phyloP scores from a whole-genome alignment of 2,113 vertebrate species.

The Ceyx cyanopectus region DNA sequence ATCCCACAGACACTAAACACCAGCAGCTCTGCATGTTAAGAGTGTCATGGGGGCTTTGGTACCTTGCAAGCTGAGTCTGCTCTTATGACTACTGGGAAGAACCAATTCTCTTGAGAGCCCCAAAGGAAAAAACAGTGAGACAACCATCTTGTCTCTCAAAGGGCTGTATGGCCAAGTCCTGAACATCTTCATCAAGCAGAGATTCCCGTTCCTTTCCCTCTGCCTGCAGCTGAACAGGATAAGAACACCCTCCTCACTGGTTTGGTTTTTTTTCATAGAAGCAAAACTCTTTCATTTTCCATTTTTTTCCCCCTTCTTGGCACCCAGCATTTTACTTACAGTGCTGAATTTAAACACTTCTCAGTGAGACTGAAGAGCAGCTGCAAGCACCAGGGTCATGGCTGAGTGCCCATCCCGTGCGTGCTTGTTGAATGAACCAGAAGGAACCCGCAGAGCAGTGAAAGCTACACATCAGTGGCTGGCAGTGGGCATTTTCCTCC shows the following conservation, averaged over 20 bases:
- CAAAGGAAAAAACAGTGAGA: background rate
- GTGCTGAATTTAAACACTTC: constrained; percentile 7
- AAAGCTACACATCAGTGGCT: background rate
- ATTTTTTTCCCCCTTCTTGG: background rate
- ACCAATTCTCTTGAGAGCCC: background rate
- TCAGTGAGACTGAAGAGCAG: background rate
- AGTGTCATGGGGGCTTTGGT: background rate
- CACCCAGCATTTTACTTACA: background rate
- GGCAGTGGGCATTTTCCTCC: background rate
- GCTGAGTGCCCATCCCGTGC: background rate
- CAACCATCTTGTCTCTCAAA: background rate
- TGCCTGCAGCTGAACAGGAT: background rate
- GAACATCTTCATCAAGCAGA: background rate
- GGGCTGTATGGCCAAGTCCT: background rate
- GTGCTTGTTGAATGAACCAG: background rate
- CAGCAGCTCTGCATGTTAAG: background rate
- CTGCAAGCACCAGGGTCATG: background rate
- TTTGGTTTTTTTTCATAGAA: background rate
- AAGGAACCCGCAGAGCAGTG: background rate
- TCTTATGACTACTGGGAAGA: background rate
- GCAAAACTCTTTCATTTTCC: background rate
- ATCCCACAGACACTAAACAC: background rate
- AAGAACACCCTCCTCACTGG: background rate
- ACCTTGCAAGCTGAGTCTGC: background rate
- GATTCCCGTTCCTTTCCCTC: background rate